Conservation (phyloP, 2,888 invertebrate species). For the Melitaea athalia region DNA sequence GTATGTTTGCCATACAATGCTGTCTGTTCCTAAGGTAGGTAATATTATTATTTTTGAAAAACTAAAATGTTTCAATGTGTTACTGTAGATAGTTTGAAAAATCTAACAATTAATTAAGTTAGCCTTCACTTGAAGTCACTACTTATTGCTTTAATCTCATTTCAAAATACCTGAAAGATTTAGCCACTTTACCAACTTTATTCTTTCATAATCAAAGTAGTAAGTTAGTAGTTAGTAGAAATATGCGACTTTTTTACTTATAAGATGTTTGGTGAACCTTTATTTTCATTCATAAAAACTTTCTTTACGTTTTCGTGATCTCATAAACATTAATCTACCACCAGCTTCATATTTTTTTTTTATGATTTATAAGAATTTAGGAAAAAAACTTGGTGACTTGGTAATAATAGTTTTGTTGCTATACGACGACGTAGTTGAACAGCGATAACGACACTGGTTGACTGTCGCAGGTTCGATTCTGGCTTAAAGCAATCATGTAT, state of each 20-base stretch:
- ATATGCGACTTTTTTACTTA: background rate
- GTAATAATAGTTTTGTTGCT: background rate
- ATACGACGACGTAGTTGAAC: background rate
- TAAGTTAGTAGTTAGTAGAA: background rate
- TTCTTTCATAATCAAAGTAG: background rate
- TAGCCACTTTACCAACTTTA: background rate
- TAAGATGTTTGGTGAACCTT: background rate
- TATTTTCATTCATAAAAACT: constrained; percentile 3
- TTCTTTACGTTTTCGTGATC: background rate
- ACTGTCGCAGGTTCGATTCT: no score
- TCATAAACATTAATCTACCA: background rate
- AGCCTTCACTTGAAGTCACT: no score
- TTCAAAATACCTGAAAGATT: background rate
- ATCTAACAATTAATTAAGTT: no score
- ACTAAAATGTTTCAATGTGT: no score
- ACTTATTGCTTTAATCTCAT: no score
- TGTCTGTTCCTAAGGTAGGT: no score
- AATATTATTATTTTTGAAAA: no score
- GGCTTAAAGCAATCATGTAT: no score
- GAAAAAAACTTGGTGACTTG: background rate
- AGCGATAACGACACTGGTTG: no score
- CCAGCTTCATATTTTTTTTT: background rate
- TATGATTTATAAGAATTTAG: background rate
- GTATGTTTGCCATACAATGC: no score
- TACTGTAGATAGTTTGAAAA: no score